phyloP scores from a whole-genome alignment of 2,113 vertebrate species.

The Gymnorhina tibicen region DNA sequence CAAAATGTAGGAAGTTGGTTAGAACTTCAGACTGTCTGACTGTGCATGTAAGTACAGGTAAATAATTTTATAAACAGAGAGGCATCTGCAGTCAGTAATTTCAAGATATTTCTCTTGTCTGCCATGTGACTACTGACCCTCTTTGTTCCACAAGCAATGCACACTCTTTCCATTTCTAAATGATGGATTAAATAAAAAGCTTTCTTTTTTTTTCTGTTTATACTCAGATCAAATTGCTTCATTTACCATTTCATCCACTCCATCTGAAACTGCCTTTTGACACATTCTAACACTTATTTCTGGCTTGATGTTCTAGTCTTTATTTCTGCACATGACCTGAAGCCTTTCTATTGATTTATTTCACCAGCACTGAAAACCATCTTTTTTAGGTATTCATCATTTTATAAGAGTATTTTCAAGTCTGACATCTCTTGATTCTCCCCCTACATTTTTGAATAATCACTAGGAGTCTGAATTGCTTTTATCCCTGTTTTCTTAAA shows the following conservation, averaged over 20 bases:
- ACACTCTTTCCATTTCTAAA: background rate
- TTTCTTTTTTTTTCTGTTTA: background rate
- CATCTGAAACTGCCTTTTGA: background rate
- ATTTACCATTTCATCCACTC: background rate
- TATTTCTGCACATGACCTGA: background rate
- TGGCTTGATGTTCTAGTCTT: background rate
- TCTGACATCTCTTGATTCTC: background rate
- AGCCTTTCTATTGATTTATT: background rate
- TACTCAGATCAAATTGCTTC: background rate
- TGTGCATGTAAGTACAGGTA: background rate
- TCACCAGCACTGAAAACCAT: background rate
- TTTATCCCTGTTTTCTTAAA: background rate
- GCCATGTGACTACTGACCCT: background rate
- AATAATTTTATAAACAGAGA: background rate
- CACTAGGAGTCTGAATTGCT: background rate
- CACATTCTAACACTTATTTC: background rate
- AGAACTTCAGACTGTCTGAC: background rate
- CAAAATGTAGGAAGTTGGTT: background rate
- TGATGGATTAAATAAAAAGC: background rate
- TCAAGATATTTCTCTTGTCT: background rate
- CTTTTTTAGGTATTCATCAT: background rate
- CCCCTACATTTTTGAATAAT: background rate
- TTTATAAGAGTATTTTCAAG: background rate
- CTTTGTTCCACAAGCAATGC: background rate
- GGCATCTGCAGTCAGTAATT: background rate